Evolutionary conservation across 2,888 invertebrate species (phyloP).

Genomic region (Leucoptera coffeella): DNA sequence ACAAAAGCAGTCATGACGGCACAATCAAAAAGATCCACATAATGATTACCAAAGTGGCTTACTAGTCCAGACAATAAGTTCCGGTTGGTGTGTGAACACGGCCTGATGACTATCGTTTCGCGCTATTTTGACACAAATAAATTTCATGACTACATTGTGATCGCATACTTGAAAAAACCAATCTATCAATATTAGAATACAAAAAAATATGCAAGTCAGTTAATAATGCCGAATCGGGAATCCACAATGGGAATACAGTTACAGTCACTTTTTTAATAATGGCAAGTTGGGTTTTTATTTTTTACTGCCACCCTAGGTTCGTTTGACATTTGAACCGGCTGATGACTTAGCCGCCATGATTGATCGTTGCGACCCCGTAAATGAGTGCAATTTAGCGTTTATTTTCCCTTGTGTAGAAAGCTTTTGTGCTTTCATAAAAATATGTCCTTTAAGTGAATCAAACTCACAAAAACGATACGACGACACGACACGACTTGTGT

Average conservation of each 20-base stretch:
- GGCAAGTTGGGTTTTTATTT: conserved; percentile 40
- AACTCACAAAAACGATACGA: too few relatives aligned
- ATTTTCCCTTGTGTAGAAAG: conserved; percentile 36
- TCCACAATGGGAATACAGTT: conserved; percentile 53
- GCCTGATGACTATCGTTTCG: conserved; percentile 33
- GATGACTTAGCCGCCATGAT: conserved; percentile 48
- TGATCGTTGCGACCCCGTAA: conserved; percentile 45
- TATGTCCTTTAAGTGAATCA: conserved; percentile 10
- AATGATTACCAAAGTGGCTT: conserved; percentile 19
- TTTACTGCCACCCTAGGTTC: conserved; percentile 50
- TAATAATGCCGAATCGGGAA: conserved; percentile 52
- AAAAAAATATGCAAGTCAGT: conserved; percentile 54
- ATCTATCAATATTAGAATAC: conserved; percentile 54
- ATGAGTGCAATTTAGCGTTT: conserved; percentile 50
- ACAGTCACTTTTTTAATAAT: conserved; percentile 54
- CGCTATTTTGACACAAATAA: conserved; percentile 32
- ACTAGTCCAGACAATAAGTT: conserved; percentile 23
- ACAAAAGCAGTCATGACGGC: too few relatives aligned
- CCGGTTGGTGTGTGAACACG: conserved; percentile 27
- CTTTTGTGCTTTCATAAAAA: conserved; percentile 21
- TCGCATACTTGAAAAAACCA: conserved; percentile 38
- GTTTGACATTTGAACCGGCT: conserved; percentile 52
- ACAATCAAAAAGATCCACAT: conserved; percentile 13
- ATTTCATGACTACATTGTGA: conserved; percentile 28
- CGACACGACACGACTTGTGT: too few relatives aligned